Conservation (phyloP, 2,888 invertebrate genomes). For the Drosophila histrio region DNA sequence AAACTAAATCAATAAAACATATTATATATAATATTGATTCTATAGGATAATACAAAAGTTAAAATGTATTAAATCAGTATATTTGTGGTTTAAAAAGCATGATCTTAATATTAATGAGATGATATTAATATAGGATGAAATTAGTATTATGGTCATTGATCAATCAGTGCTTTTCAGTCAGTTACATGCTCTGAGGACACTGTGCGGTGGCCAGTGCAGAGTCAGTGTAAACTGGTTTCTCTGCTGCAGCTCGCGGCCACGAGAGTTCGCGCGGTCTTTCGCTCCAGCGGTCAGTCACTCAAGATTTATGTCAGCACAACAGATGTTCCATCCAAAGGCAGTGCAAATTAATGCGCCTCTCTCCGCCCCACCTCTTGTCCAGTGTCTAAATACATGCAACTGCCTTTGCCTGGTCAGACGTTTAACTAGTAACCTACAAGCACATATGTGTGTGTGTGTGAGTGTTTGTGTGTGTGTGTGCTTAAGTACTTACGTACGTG, state of each 20-base stretch:
- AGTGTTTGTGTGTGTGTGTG: slow-evolving; percentile 36
- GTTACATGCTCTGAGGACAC: slow-evolving; percentile 2
- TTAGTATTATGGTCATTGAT: too few relatives aligned
- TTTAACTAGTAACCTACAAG: slow-evolving; percentile 78
- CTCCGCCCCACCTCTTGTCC: slow-evolving; percentile 3
- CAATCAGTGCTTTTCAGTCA: too few relatives aligned
- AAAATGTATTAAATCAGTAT: too few relatives aligned
- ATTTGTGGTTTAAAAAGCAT: too few relatives aligned
- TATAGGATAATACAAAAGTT: too few relatives aligned
- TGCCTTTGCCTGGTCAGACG: slow-evolving; percentile 16
- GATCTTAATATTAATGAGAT: too few relatives aligned
- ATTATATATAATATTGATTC: too few relatives aligned
- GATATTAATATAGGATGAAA: too few relatives aligned
- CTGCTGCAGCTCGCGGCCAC: slow-evolving; percentile 54
- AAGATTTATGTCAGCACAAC: slow-evolving; percentile 81
- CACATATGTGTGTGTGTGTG: background rate
- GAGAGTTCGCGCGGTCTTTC: slow-evolving; percentile 74
- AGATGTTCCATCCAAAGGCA: slow-evolving; percentile 65
- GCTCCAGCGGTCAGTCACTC: slow-evolving; percentile 81
- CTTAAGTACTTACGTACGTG: slow-evolving; percentile 72
- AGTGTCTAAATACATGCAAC: slow-evolving; percentile 21
- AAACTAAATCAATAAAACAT: too few relatives aligned
- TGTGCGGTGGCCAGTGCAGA: slow-evolving; percentile 21
- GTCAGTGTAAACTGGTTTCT: slow-evolving; percentile 41
- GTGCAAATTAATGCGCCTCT: slow-evolving; percentile 63